Percentiles rank a stretch among this genome's conserved stretches.
Evolutionary conservation across 2,888 invertebrate species (phyloP).

Genomic region (Heliconius charithonia): DNA sequence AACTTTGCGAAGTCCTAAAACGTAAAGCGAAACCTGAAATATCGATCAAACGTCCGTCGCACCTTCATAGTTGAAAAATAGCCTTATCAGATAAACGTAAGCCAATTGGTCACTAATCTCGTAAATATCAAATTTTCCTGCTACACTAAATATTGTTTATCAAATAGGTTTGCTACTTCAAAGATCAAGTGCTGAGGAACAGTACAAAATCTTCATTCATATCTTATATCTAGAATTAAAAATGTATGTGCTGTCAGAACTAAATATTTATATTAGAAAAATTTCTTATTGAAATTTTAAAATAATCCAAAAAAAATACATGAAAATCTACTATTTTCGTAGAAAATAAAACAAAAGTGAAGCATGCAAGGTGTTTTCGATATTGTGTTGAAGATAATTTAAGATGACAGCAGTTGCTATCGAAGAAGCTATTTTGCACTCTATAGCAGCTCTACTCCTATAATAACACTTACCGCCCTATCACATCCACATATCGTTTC

Average conservation of each 20-base stretch:
- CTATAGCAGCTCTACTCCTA: conserved; percentile 69
- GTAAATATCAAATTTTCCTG: conserved; percentile 53
- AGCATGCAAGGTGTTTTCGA: conserved; percentile 47
- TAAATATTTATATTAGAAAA: neutral
- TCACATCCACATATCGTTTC: conserved; percentile 70
- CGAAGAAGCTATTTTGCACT: conserved; percentile 73
- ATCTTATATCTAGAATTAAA: neutral
- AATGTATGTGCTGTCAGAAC: conserved; percentile 5
- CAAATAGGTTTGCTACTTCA: conserved; percentile 17
- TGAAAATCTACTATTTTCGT: neutral
- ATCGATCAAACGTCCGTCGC: conserved; percentile 64
- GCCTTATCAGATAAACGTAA: conserved; percentile 71
- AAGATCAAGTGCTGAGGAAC: conserved; percentile 6
- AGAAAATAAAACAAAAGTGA: conserved; percentile 42
- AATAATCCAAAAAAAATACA: conserved; percentile 2
- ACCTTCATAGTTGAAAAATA: conserved; percentile 47
- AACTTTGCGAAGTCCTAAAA: conserved; percentile 5
- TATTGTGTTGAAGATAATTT: conserved; percentile 35
- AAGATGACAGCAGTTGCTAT: conserved; percentile 56
- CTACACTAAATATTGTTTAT: conserved; percentile 33
- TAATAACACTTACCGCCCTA: conserved; percentile 81
- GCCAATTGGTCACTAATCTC: conserved; percentile 67
- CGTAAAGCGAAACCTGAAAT: conserved; percentile 32
- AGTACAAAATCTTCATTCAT: conserved; percentile 25
- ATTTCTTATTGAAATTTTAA: conserved; percentile 18